Evolutionary conservation across 2,888 invertebrate species (phyloP).

Genomic region (Myathropa florea): DNA sequence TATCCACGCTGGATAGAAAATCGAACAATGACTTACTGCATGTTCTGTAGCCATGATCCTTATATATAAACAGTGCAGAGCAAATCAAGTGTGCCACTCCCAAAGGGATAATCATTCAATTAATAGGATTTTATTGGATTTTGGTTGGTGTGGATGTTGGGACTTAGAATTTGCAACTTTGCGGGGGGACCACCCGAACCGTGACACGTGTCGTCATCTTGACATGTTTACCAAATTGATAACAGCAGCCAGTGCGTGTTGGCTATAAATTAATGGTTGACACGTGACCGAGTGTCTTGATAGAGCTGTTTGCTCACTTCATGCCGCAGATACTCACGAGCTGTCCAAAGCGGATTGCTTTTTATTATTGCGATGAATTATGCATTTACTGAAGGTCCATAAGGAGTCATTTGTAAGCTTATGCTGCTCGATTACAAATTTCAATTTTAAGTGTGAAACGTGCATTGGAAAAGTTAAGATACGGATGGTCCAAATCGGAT

Average conservation of each 20-base stretch:
- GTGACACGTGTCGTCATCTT: slow-evolving; percentile 59
- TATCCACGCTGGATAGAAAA: slow-evolving; percentile 23
- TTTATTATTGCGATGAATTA: slow-evolving; percentile 34
- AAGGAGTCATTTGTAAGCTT: slow-evolving; percentile 41
- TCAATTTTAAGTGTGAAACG: slow-evolving; percentile 5
- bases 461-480: slow-evolving; percentile 35
- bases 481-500: slow-evolving; percentile 50
- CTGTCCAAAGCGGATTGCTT: slow-evolving; percentile 8
- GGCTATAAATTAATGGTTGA: slow-evolving; percentile 63
- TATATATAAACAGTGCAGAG: slow-evolving; percentile 32
- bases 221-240: slow-evolving; percentile 63
- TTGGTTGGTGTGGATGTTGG: slow-evolving; percentile 63
- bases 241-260: slow-evolving; percentile 60
- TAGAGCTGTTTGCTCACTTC: slow-evolving; percentile 61
- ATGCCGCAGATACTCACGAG: slow-evolving; percentile 24
- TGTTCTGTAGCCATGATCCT: slow-evolving; percentile 17
- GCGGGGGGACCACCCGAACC: slow-evolving; percentile 51
- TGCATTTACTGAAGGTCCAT: slow-evolving; percentile 26
- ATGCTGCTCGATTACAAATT: slow-evolving; percentile 18
- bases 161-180: slow-evolving; percentile 52
- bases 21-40: slow-evolving; percentile 51
- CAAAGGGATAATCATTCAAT: slow-evolving; percentile 72
- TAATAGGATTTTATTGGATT: slow-evolving; percentile 66
- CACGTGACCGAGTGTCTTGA: slow-evolving; percentile 54
- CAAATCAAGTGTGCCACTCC: slow-evolving; percentile 68